Base-by-base conservation (phyloP, 2,797 vertebrate species). In the Enteromius fasciolatus region DNA sequence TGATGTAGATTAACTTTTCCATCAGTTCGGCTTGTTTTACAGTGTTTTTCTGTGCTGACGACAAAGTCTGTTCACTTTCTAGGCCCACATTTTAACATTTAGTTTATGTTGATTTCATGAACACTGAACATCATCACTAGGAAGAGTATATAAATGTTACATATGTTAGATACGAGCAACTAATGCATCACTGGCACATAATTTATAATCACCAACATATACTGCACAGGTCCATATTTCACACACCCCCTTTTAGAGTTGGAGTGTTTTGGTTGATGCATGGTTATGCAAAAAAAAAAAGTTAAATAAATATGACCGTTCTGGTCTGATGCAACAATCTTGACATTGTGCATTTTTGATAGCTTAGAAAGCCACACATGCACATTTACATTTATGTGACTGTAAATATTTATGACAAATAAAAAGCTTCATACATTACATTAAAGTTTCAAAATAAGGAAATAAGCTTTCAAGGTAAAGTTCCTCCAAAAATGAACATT, bases 1-100 rank as follows among this genome's bases (percentile, higher is more conserved):
- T 81, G 50, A 78, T 76, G 64, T 36, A 80, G 85, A 85, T 79
- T 39, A 73, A 67, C 70, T 83, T 86, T 67, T 67, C 64, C 48
- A 66, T 77, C 15, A 25, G 57, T 63, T 66, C 81, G 80, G 59
- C 81, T 77, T 59, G 20, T 83, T 73, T 73, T 48, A 39, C 36
- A 4, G 64, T 48, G 12, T 57, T 74, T 39, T 61, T 44, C 77
- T 44, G 20, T 41, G 5, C 25, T 10, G 52, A 70, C 39, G n/a
- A 59, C 20, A 20, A 80, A 46, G 18, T 39, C 31, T 76, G 39
- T 31, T 66, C 1, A 12, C 10, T 28, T 52, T 41, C 17, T 52
- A 15, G 44, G 59, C 6, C 70, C 25, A 66, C 25, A 50, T 66
- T 64, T 63, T 61, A 59, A 64, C 23, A 48, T 31, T 76, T 59